These are phyloP conservation scores for Spicauda simplicius DNA, from an alignment of 2,888 invertebrate species.

Conservation along the genomic window DNA sequence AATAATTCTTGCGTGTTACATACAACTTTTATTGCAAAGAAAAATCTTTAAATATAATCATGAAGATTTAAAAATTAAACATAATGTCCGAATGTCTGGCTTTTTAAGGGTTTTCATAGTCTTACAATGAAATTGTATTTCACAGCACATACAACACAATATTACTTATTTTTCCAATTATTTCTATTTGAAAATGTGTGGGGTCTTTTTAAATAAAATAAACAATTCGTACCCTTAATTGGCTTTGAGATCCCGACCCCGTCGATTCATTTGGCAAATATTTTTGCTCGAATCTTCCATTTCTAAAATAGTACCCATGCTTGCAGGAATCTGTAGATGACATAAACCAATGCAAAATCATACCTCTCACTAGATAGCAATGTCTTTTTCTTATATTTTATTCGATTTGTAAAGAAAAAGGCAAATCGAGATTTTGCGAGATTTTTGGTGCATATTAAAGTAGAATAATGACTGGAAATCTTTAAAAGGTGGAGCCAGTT, in stretches of 20 bases:
- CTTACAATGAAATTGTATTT: slow-evolving; percentile 4
- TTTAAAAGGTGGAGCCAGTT: neutral
- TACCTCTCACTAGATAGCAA: slow-evolving; percentile 9
- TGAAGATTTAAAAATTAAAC: neutral
- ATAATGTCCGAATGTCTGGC: slow-evolving; percentile 27
- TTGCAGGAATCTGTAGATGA: slow-evolving; percentile 26
- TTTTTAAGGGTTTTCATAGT: slow-evolving; percentile 31
- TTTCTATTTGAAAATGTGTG: neutral
- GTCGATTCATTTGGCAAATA: slow-evolving; percentile 7
- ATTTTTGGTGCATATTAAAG: neutral
- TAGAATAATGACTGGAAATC: neutral
- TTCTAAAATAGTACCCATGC: slow-evolving; percentile 34
- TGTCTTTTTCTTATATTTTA: slow-evolving; percentile 27
- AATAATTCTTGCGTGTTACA: neutral
- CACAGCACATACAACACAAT: slow-evolving; percentile 11
- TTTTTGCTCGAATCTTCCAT: slow-evolving; percentile 25
- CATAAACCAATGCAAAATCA: slow-evolving; percentile 16
- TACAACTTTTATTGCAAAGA: neutral
- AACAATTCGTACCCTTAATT: neutral
- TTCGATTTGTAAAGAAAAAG: slow-evolving; percentile 10
- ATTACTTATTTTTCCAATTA: neutral
- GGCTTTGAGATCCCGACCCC: slow-evolving; percentile 25
- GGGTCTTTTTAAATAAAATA: neutral
- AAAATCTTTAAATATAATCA: neutral
- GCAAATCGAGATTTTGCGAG: slow-evolving; percentile 11